A percentile compares a stretch with the other conserved stretches of the same genome.
Evolutionary conservation across 2,888 invertebrate species (phyloP).

Genomic region (Spatulosminthurus flaviceps): DNA sequence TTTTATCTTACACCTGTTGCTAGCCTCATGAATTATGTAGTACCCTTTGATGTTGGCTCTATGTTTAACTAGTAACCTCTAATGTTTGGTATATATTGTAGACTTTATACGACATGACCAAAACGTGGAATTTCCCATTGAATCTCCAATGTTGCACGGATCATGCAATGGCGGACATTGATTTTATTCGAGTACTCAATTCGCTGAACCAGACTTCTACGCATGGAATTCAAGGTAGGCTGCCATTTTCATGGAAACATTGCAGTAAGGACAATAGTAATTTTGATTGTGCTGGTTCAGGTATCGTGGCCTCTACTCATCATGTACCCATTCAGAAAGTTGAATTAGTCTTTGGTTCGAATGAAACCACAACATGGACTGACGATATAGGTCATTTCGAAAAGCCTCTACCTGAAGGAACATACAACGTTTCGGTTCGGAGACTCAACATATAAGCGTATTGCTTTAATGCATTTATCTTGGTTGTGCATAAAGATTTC

Average conservation of each 20-base stretch:
- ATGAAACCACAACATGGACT: constrained; percentile 53
- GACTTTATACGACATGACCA: constrained; percentile 33
- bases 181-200: constrained; percentile 33
- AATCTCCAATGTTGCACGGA: constrained; percentile 43
- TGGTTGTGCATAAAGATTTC: too few relatives aligned
- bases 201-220: constrained; percentile 19
- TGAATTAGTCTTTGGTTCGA: constrained; percentile 54
- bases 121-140: constrained; percentile 36
- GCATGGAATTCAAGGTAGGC: constrained; percentile 48
- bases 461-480: too few relatives aligned
- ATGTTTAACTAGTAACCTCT: too few relatives aligned
- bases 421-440: constrained; percentile 52
- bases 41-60: too few relatives aligned
- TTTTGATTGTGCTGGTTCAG: constrained; percentile 39
- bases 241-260: background rate
- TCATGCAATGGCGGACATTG: constrained; percentile 35
- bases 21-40: too few relatives aligned
- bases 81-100: constrained; percentile 29
- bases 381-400: constrained; percentile 62
- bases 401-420: constrained; percentile 53
- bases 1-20: background rate
- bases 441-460: background rate
- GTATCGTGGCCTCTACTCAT: constrained; percentile 57
- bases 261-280: background rate
- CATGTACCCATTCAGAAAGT: constrained; percentile 60